A percentile compares a stretch with the other conserved stretches of the same genome.
These are phyloP conservation scores for Nasonovia ribisnigri DNA, from an alignment of 2,888 invertebrate species.

Conservation along the genomic window DNA sequence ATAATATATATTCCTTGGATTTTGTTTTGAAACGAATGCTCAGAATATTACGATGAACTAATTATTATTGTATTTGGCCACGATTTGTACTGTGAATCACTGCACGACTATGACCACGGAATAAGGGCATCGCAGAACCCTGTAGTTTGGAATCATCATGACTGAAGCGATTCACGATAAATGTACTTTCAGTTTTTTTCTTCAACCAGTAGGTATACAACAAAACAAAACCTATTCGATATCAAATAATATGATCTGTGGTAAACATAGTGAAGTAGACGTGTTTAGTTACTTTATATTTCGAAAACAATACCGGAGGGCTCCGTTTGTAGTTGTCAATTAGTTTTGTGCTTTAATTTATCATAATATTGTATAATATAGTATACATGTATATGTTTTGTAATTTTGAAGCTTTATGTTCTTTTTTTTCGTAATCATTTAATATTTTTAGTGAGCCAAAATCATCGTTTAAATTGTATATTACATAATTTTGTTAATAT, in stretches of 20 bases:
- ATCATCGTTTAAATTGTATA: neutral
- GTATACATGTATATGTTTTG: neutral
- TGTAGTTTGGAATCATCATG: slow-evolving; percentile 55
- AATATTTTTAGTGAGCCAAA: neutral
- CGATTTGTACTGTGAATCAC: slow-evolving; percentile 52
- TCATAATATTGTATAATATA: neutral
- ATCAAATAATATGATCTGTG: neutral
- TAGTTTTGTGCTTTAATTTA: slow-evolving; percentile 5
- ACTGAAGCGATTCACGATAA: slow-evolving; percentile 55
- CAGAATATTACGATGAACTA: slow-evolving; percentile 48
- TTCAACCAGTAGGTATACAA: slow-evolving; percentile 35
- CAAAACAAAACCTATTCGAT: slow-evolving; percentile 21
- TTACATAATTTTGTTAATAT: neutral
- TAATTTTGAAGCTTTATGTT: neutral
- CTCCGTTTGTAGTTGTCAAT: slow-evolving; percentile 15
- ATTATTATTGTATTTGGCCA: slow-evolving; percentile 58
- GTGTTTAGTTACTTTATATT: slow-evolving; percentile 18
- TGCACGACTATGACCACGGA: slow-evolving; percentile 60
- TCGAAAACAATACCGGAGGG: slow-evolving; percentile 1
- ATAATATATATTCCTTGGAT: neutral
- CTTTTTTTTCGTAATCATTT: slow-evolving; percentile 3
- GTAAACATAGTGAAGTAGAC: neutral
- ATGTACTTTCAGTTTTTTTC: slow-evolving; percentile 55
- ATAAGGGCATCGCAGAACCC: slow-evolving; percentile 59
- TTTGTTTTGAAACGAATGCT: slow-evolving; percentile 33